Percentiles rank a stretch among this genome's conserved stretches.
These are phyloP conservation scores for Temnothorax ravouxi DNA, from an alignment of 2,888 invertebrate species.

Conservation along the genomic window DNA sequence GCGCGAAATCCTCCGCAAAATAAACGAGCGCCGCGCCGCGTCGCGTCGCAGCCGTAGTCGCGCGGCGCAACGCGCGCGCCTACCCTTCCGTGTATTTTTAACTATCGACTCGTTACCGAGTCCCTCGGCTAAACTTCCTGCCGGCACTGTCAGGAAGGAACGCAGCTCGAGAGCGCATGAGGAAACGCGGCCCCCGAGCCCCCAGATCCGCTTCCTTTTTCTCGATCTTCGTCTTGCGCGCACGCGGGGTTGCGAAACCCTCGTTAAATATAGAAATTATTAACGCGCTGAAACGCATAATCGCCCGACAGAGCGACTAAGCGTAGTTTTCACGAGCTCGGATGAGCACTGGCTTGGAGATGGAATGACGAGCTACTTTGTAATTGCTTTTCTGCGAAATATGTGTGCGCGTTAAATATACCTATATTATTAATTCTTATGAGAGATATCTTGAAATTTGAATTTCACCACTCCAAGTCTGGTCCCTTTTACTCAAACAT, in stretches of 20 bases:
- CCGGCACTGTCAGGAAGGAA: slow-evolving; percentile 73
- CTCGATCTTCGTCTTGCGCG: slow-evolving; percentile 7
- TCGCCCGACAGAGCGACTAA: neutral
- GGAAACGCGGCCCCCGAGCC: slow-evolving; percentile 35
- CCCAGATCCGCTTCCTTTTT: slow-evolving; percentile 20
- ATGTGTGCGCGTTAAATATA: neutral
- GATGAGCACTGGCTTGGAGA: neutral
- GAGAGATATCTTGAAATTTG: neutral
- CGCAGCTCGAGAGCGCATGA: slow-evolving; percentile 47
- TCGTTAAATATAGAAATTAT: slow-evolving; percentile 36
- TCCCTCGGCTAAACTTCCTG: slow-evolving; percentile 80
- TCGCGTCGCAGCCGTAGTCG: slow-evolving; percentile 53
- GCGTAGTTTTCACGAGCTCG: slow-evolving; percentile 13
- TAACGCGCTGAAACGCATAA: neutral
- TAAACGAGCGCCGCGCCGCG: slow-evolving; percentile 71
- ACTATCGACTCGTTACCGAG: slow-evolving; percentile 77
- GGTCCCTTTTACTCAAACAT: neutral
- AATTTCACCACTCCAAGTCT: neutral
- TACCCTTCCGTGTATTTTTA: slow-evolving; percentile 73
- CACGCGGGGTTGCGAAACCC: slow-evolving; percentile 16
- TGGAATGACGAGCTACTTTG: neutral
- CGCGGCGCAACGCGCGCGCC: slow-evolving; percentile 27
- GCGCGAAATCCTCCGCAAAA: slow-evolving; percentile 82
- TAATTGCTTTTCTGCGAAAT: neutral
- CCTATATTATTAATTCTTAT: neutral